Conservation (phyloP, 1,140 invertebrate genomes). For the Heliconius nattereri region DNA sequence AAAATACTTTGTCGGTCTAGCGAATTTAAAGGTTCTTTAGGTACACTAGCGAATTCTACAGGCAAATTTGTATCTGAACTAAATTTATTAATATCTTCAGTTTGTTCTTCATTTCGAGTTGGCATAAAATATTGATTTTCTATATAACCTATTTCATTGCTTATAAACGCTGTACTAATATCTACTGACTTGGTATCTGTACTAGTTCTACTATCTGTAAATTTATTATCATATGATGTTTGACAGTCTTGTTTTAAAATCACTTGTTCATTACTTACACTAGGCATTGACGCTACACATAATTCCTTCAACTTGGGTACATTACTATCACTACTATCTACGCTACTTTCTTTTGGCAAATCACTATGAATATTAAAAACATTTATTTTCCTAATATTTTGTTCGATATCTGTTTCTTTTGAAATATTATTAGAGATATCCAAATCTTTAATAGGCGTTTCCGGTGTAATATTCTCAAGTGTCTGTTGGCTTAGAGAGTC, state of each 20-base stretch:
- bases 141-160: slow-evolving; percentile 33
- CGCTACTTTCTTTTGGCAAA: slow-evolving; percentile 69
- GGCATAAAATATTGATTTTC: slow-evolving; percentile 3
- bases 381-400: slow-evolving; percentile 45
- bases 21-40: neutral
- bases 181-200: slow-evolving; percentile 74
- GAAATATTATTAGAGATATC: slow-evolving; percentile 45
- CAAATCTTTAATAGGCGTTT: slow-evolving; percentile 70
- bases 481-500: slow-evolving; percentile 71
- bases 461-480: slow-evolving; percentile 70
- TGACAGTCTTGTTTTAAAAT: slow-evolving; percentile 71
- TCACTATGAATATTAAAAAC: slow-evolving; percentile 48
- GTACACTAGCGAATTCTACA: slow-evolving; percentile 8
- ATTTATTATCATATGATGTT: slow-evolving; percentile 69
- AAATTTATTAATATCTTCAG: neutral
- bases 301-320: slow-evolving; percentile 70
- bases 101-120: slow-evolving; percentile 5
- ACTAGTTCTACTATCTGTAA: slow-evolving; percentile 62
- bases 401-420: slow-evolving; percentile 41
- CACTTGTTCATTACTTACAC: slow-evolving; percentile 70
- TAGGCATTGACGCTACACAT: slow-evolving; percentile 71
- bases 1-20: slow-evolving; percentile 16
- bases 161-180: slow-evolving; percentile 42
- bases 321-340: slow-evolving; percentile 67
- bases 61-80: neutral